phyloP scores from a whole-genome alignment of 2,113 vertebrate genomes.

The Thamnaconus septentrionalis region DNA sequence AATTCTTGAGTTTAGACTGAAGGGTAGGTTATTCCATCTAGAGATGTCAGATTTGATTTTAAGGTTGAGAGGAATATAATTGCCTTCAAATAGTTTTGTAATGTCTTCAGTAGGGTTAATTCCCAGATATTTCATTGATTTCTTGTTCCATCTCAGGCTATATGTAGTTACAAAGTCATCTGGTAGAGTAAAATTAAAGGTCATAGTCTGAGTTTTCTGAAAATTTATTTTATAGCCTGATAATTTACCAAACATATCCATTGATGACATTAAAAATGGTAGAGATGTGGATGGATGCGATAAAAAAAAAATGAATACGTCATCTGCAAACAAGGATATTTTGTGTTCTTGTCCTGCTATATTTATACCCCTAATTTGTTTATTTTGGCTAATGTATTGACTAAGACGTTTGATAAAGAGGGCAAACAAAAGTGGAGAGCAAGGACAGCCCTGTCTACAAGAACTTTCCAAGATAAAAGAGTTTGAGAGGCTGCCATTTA shows the following conservation, averaged over 20 bases:
- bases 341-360: neutral
- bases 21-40: neutral
- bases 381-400: neutral
- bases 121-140: neutral
- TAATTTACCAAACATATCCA: neutral
- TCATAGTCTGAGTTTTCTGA: neutral
- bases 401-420: slow-evolving; percentile 1
- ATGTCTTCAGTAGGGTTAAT: neutral
- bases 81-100: neutral
- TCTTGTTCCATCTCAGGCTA: neutral
- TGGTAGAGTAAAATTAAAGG: too few relatives aligned
- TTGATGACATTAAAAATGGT: neutral
- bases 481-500: neutral
- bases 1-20: neutral
- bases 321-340: neutral
- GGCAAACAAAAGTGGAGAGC: neutral
- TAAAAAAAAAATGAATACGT: neutral
- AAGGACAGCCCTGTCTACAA: neutral
- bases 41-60: neutral
- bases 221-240: neutral
- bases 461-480: neutral
- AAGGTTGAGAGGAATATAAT: neutral
- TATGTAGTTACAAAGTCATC: too few relatives aligned
- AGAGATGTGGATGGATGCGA: too few relatives aligned
- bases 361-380: too few relatives aligned